Evolutionary conservation across 2,888 invertebrate genomes (phyloP).

Genomic region (Limenitis camilla): DNA sequence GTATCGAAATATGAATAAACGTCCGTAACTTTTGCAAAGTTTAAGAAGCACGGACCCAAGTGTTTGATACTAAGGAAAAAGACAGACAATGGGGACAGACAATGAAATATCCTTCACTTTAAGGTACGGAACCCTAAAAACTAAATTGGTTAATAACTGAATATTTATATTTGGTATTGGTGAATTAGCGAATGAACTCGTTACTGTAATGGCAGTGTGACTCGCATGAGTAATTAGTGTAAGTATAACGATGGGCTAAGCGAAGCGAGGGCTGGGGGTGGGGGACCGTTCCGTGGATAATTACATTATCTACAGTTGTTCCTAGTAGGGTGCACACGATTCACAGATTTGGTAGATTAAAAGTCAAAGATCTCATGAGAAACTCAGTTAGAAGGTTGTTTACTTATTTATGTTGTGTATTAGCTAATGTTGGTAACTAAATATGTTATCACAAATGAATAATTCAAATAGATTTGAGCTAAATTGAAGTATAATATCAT

Average conservation of each 20-base stretch:
- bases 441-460: too few species aligned
- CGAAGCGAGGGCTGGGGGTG: background rate
- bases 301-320: slow-evolving; percentile 5
- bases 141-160: background rate
- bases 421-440: too few species aligned
- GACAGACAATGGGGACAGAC: too few species aligned
- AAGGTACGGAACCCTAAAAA: background rate
- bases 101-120: too few species aligned
- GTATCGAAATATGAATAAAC: too few species aligned
- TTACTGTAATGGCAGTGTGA: slow-evolving; percentile 3
- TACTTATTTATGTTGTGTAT: too few species aligned
- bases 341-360: background rate
- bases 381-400: too few species aligned
- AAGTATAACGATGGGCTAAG: slow-evolving; percentile 4
- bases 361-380: background rate
- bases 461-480: too few species aligned
- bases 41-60: too few species aligned
- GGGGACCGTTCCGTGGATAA: background rate
- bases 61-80: too few species aligned
- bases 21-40: too few species aligned
- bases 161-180: background rate
- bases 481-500: too few species aligned
- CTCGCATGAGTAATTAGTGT: slow-evolving; percentile 1
- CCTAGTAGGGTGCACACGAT: background rate
- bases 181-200: background rate